These are phyloP conservation scores for Drosophila tripunctata DNA, from an alignment of 2,888 invertebrate species.

Conservation along the genomic window DNA sequence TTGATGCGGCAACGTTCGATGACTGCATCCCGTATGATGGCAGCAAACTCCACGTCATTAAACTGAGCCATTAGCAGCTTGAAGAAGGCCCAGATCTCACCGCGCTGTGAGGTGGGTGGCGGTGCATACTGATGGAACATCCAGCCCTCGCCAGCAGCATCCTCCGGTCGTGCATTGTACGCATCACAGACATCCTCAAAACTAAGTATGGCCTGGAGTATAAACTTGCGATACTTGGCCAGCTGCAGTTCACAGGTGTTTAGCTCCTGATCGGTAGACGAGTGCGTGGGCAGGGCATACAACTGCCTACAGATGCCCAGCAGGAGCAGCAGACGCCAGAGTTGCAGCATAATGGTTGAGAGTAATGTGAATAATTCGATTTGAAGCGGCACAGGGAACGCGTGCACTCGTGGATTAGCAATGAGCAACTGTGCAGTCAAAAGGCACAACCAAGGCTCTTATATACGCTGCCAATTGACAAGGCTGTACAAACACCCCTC, in stretches of 20 bases:
- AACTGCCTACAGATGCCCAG: slow-evolving; percentile 45
- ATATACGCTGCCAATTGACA: slow-evolving; percentile 43
- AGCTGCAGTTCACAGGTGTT: slow-evolving; percentile 80
- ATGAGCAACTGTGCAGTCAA: slow-evolving; percentile 59
- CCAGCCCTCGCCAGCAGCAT: slow-evolving; percentile 37
- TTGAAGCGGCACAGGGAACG: slow-evolving; percentile 1
- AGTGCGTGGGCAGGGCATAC: slow-evolving; percentile 50
- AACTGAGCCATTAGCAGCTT: slow-evolving; percentile 82
- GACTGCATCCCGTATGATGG: slow-evolving; percentile 79
- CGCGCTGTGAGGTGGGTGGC: slow-evolving; percentile 71
- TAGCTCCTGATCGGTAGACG: slow-evolving; percentile 54
- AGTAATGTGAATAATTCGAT: neutral
- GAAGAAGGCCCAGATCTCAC: slow-evolving; percentile 82
- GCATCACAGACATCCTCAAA: slow-evolving; percentile 83
- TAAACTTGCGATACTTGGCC: slow-evolving; percentile 80
- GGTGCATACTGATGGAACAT: slow-evolving; percentile 74
- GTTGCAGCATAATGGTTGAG: slow-evolving; percentile 37
- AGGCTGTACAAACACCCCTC: slow-evolving; percentile 18
- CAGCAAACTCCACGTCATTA: slow-evolving; percentile 80
- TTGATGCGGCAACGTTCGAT: slow-evolving; percentile 81
- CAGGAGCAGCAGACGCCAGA: slow-evolving; percentile 53
- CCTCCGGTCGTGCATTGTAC: slow-evolving; percentile 67
- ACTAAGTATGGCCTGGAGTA: slow-evolving; percentile 81
- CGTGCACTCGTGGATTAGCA: slow-evolving; percentile 37
- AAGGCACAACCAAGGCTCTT: slow-evolving; percentile 39